These are phyloP conservation scores for Helicoverpa armigera DNA, from an alignment of 1,140 invertebrate species.

Conservation along the genomic window DNA sequence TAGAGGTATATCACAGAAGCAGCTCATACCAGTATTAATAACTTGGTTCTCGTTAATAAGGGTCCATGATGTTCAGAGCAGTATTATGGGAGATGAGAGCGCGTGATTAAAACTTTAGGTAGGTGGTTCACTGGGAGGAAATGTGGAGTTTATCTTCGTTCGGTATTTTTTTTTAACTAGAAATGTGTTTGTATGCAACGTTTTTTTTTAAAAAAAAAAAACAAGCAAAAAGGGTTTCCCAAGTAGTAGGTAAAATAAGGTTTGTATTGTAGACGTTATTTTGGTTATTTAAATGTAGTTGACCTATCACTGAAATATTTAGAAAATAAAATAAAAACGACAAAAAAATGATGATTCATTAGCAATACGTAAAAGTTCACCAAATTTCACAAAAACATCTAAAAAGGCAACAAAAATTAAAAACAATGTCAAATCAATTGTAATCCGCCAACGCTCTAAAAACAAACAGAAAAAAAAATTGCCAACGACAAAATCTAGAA, in stretches of 20 bases:
- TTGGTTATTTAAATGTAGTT: too few species aligned
- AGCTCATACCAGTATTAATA: conserved; percentile 68
- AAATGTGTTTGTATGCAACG: too few species aligned
- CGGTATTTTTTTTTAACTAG: neutral
- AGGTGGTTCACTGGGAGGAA: conserved; percentile 53
- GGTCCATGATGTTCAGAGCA: conserved; percentile 72
- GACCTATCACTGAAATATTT: too few species aligned
- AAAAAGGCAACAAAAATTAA: neutral
- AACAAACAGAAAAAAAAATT: neutral
- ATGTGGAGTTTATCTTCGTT: neutral
- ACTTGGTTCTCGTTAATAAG: conserved; percentile 68
- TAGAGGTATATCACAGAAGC: conserved; percentile 22
- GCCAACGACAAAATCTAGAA: conserved; percentile 39
- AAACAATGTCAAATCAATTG: conserved; percentile 40
- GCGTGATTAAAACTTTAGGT: conserved; percentile 70
- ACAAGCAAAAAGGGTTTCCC: too few species aligned
- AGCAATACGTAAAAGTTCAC: neutral
- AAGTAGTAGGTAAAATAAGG: too few species aligned
- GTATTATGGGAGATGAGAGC: conserved; percentile 63
- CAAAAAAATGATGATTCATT: neutral
- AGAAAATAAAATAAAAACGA: neutral
- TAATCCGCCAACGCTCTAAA: conserved; percentile 36
- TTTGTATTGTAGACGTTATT: too few species aligned
- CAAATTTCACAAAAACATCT: conserved; percentile 17
- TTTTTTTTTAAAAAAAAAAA: too few species aligned